A percentile compares a stretch with the other conserved stretches of the same genome.
phyloP scores from a whole-genome alignment of 2,797 vertebrate species.

The Passerculus sandwichensis region DNA sequence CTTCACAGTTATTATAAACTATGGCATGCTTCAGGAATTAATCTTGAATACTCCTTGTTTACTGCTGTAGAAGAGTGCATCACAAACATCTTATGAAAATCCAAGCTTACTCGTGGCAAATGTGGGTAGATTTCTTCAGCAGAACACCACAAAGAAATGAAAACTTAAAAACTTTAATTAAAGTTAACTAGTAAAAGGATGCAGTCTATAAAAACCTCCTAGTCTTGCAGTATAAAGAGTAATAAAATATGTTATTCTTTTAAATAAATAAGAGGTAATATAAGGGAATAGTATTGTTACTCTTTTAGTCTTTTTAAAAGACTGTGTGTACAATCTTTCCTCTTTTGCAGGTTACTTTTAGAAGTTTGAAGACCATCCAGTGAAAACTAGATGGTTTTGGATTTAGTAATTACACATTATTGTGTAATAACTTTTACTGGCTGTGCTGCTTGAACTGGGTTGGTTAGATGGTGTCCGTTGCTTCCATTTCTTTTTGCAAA shows the following conservation, averaged over 20 bases:
- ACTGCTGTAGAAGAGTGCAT: not conserved
- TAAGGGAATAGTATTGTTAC: not conserved
- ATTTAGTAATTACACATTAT: not conserved
- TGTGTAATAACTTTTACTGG: not conserved
- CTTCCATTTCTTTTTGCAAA: not conserved
- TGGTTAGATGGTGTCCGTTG: not conserved
- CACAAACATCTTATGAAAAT: not conserved
- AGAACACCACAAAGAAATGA: not conserved
- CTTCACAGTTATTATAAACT: not conserved
- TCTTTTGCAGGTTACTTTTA: not conserved
- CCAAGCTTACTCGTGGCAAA: not conserved
- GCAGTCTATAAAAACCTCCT: not conserved
- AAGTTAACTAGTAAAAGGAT: not conserved
- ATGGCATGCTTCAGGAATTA: not conserved
- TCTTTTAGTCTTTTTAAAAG: not conserved
- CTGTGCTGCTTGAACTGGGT: not conserved
- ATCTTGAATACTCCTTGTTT: not conserved
- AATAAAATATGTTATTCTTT: not conserved
- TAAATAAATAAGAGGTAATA: not conserved
- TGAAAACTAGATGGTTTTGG: not conserved
- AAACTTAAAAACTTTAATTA: not conserved
- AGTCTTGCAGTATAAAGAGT: not conserved
- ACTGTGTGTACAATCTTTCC: not conserved
- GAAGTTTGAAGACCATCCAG: not conserved
- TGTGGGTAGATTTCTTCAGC: not conserved